These are phyloP conservation scores for Anticlea derivata DNA, from an alignment of 2,888 invertebrate species.

Conservation along the genomic window DNA sequence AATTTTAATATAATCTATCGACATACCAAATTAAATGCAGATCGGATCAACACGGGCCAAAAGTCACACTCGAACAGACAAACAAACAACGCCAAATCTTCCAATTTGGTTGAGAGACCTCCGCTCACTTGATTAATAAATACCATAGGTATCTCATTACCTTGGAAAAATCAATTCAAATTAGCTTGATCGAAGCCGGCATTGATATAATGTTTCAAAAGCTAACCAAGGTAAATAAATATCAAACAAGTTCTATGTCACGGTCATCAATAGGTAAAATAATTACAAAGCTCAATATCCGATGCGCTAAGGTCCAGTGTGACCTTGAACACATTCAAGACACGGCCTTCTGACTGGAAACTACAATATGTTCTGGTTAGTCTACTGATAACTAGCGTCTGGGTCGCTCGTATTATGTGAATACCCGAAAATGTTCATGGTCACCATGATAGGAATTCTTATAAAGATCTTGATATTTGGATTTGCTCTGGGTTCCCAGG, in stretches of 20 bases:
- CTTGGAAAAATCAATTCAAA: background rate
- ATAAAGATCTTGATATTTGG: slow-evolving; percentile 34
- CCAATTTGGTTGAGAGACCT: too few relatives aligned
- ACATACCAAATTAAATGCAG: too few relatives aligned
- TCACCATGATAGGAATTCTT: slow-evolving; percentile 28
- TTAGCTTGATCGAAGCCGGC: too few relatives aligned
- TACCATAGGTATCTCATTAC: too few relatives aligned
- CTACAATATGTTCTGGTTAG: slow-evolving; percentile 46
- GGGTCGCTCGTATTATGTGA: slow-evolving; percentile 42
- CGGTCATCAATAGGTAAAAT: background rate
- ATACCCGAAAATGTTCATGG: slow-evolving; percentile 15
- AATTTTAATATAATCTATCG: too few relatives aligned
- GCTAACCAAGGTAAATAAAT: background rate
- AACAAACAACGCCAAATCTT: too few relatives aligned
- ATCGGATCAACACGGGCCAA: too few relatives aligned
- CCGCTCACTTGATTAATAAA: too few relatives aligned
- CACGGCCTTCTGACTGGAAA: slow-evolving; percentile 52
- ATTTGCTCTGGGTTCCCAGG: slow-evolving; percentile 39
- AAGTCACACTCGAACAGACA: too few relatives aligned
- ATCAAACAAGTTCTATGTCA: slow-evolving; percentile 5
- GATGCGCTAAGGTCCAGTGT: slow-evolving; percentile 11
- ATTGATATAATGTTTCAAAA: too few relatives aligned
- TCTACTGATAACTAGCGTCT: slow-evolving; percentile 44
- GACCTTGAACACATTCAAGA: slow-evolving; percentile 34
- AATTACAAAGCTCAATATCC: background rate